phyloP scores from a whole-genome alignment of 2,797 vertebrate genomes.

The Lycodopsis pacificus region DNA sequence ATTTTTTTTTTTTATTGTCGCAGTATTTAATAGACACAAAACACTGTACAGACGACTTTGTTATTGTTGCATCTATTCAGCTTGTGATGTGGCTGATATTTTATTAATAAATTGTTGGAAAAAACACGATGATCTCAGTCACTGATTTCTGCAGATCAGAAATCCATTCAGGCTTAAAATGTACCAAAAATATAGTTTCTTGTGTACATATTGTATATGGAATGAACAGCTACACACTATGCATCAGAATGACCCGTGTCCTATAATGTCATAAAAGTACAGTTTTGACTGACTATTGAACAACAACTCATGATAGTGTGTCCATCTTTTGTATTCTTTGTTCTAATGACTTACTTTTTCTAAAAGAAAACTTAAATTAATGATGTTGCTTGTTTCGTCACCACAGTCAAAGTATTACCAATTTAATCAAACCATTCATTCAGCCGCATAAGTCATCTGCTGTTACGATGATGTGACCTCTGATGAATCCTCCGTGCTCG shows the following conservation, averaged over 20 bases:
- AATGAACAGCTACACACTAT: conserved; percentile 22
- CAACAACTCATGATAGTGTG: neutral
- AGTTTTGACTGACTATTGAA: neutral
- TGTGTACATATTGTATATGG: conserved; percentile 31
- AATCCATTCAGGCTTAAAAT: conserved; percentile 17
- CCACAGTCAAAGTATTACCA: conserved; percentile 26
- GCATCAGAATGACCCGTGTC: conserved; percentile 12
- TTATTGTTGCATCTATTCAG: conserved; percentile 25
- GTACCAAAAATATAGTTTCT: conserved; percentile 25
- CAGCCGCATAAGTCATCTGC: neutral
- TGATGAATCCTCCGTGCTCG: neutral
- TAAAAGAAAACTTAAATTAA: conserved; percentile 8
- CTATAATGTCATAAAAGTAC: neutral
- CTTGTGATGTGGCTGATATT: conserved; percentile 25
- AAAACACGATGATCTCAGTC: conserved; percentile 24
- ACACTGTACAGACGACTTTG: conserved; percentile 40
- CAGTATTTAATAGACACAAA: conserved; percentile 37
- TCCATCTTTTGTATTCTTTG: neutral
- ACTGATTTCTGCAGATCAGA: conserved; percentile 15
- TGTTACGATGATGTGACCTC: neutral
- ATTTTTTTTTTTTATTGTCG: conserved; percentile 43
- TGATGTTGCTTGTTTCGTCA: conserved; percentile 35
- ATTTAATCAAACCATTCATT: conserved; percentile 32
- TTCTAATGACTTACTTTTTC: neutral
- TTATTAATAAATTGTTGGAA: conserved; percentile 52